Percentiles rank a stretch among this genome's conserved stretches.
Evolutionary conservation across 2,888 invertebrate species (phyloP).

Genomic region (Napeogenes inachia): DNA sequence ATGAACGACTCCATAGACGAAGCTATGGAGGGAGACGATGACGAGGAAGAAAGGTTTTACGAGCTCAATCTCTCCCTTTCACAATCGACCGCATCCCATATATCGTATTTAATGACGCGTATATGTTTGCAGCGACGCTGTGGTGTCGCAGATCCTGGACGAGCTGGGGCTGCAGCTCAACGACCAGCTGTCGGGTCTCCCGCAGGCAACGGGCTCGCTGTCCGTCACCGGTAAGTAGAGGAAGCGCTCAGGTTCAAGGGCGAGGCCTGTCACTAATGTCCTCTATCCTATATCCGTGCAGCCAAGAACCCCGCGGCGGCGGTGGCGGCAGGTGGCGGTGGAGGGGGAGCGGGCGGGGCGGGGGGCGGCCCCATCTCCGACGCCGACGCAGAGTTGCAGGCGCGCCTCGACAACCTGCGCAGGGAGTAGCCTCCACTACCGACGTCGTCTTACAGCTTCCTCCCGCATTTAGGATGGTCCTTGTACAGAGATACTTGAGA

Average conservation of each 20-base stretch:
- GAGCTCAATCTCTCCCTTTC: not conserved
- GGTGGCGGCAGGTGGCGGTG: conserved; percentile 62
- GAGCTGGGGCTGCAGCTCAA: conserved; percentile 97
- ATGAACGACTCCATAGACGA: conserved; percentile 99
- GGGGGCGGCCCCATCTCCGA: conserved; percentile 78
- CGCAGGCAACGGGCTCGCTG: conserved; percentile 79
- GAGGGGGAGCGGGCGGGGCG: conserved; percentile 63
- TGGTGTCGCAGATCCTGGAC: conserved; percentile 97
- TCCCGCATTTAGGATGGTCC: not conserved
- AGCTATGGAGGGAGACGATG: conserved; percentile 98
- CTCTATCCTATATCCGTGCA: conserved; percentile 37
- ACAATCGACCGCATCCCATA: not conserved
- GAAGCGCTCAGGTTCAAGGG: too few relatives aligned
- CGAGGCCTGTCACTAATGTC: not conserved
- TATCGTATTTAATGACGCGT: not conserved
- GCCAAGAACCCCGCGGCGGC: conserved; percentile 81
- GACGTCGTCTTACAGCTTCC: too few relatives aligned
- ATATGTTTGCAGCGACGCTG: conserved; percentile 84
- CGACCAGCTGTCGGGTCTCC: conserved; percentile 94
- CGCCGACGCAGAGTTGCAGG: conserved; percentile 98
- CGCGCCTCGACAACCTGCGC: conserved; percentile 95
- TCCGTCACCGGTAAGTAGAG: conserved; percentile 62
- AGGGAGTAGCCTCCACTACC: conserved; percentile 80
- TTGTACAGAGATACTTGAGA: too few relatives aligned
- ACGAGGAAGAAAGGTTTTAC: conserved; percentile 96